Conservation (phyloP, 2,888 invertebrate genomes). For the Eupithecia tripunctaria region DNA sequence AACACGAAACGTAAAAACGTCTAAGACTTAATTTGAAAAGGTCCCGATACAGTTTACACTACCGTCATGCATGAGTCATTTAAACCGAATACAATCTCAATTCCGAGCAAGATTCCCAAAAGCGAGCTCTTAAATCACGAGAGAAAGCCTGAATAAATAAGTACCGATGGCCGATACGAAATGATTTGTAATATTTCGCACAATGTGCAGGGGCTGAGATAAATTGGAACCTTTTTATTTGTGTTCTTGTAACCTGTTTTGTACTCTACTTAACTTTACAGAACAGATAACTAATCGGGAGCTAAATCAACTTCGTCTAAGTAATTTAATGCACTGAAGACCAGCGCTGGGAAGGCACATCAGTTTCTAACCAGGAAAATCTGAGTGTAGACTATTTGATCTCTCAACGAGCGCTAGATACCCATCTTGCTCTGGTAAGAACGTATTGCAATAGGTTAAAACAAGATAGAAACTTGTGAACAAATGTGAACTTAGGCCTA, state of each 20-base stretch:
- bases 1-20: neutral
- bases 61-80: neutral
- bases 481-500: no score
- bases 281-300: neutral
- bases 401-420: no score
- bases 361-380: no score
- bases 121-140: slow-evolving; percentile 44
- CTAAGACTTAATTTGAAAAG: neutral
- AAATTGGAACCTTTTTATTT: slow-evolving; percentile 39
- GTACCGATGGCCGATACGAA: slow-evolving; percentile 35
- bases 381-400: no score
- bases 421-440: no score
- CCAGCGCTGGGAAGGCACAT: no score
- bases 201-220: slow-evolving; percentile 41
- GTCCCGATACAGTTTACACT: neutral
- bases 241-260: neutral
- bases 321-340: no score
- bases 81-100: slow-evolving; percentile 17
- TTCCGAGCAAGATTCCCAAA: slow-evolving; percentile 29
- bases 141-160: slow-evolving; percentile 44
- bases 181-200: slow-evolving; percentile 44
- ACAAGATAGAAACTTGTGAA: no score
- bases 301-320: neutral
- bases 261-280: neutral
- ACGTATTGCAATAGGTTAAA: no score